Conservation (phyloP, 2,113 vertebrate genomes). For the Cichladusa arquata region DNA sequence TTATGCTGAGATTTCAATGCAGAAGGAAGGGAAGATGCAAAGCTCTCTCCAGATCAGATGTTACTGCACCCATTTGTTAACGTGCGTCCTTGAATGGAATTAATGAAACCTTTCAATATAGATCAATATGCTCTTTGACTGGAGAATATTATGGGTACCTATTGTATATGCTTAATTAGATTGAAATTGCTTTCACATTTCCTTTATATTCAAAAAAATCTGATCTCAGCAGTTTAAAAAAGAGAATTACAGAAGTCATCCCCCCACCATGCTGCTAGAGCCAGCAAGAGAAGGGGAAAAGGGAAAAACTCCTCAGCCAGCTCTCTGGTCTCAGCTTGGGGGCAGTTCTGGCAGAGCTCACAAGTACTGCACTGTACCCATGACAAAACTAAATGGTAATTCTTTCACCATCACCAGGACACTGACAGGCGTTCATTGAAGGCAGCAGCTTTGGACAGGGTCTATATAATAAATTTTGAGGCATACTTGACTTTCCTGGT, state of each 20-base stretch:
- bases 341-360: background rate
- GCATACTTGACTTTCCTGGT: background rate
- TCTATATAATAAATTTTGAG: background rate
- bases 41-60: background rate
- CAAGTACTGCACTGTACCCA: background rate
- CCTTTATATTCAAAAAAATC: background rate
- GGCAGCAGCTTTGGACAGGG: background rate
- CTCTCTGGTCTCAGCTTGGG: background rate
- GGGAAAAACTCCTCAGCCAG: background rate
- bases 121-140: constrained; percentile 36
- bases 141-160: background rate
- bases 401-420: background rate
- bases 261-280: background rate
- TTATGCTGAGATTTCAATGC: background rate
- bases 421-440: background rate
- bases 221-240: constrained; percentile 38
- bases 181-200: constrained; percentile 12
- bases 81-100: constrained; percentile 7
- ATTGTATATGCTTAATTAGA: constrained; percentile 31
- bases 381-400: background rate
- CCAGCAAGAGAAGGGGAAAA: background rate
- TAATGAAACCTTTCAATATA: constrained; percentile 35
- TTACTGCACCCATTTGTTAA: constrained; percentile 4
- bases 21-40: background rate
- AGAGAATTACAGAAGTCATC: constrained; percentile 1